Conservation (phyloP, 2,888 invertebrate genomes). For the Rutpela maculata region DNA sequence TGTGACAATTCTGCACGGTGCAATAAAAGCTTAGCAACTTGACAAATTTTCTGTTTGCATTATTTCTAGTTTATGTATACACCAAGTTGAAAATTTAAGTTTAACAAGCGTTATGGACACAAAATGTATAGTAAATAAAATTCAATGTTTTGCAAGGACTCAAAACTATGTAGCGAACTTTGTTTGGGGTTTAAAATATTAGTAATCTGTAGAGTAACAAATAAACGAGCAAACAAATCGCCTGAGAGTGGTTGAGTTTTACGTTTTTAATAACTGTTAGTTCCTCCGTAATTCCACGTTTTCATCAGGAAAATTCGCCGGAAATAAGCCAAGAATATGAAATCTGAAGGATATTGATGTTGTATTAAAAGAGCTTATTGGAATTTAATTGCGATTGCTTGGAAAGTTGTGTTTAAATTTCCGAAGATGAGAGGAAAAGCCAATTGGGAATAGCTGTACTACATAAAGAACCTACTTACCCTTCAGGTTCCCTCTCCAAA, state of each 20-base stretch:
- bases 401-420: neutral
- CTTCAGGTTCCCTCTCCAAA: too few relatives aligned
- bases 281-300: constrained; percentile 4
- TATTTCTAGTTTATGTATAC: too few relatives aligned
- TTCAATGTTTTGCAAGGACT: neutral
- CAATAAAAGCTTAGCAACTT: too few relatives aligned
- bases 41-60: too few relatives aligned
- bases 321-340: constrained; percentile 4
- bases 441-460: too few relatives aligned
- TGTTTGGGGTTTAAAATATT: neutral
- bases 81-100: too few relatives aligned
- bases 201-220: neutral
- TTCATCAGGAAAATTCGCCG: neutral
- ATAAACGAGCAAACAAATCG: neutral
- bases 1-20: too few relatives aligned
- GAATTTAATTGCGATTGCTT: neutral
- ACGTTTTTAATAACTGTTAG: neutral
- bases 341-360: neutral
- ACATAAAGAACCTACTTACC: too few relatives aligned
- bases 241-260: neutral
- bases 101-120: too few relatives aligned
- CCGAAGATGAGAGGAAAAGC: too few relatives aligned
- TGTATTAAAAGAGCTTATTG: neutral
- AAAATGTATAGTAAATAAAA: neutral
- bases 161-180: neutral